Conservation (phyloP, 2,113 vertebrate genomes). For the Octodon degus region DNA sequence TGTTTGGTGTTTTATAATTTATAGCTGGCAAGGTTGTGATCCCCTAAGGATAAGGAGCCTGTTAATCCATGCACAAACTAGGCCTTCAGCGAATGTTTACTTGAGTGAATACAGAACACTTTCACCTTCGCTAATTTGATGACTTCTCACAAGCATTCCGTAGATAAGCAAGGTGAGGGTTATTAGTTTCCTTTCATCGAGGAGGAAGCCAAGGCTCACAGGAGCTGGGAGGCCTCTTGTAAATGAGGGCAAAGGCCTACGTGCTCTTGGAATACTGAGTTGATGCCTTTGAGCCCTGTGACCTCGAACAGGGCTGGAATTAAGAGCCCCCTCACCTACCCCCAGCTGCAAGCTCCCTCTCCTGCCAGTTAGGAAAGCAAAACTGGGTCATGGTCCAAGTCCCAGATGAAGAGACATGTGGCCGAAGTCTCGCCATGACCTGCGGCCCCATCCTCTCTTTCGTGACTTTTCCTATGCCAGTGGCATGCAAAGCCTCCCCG, state of each 20-base stretch:
- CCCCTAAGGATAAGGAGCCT: not conserved
- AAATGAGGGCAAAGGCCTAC: not conserved
- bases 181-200: not conserved
- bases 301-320: not conserved
- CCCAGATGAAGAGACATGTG: not conserved
- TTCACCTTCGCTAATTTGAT: not conserved
- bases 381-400: not conserved
- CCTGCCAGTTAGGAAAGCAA: not conserved
- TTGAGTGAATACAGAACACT: slow-evolving; percentile 50
- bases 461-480: not conserved
- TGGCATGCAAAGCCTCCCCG: not conserved
- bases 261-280: not conserved
- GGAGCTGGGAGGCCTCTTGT: not conserved
- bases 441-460: not conserved
- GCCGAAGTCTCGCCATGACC: fast-evolving
- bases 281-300: not conserved
- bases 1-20: slow-evolving; percentile 34
- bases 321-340: not conserved
- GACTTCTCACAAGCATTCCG: slow-evolving; percentile 13
- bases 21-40: not conserved
- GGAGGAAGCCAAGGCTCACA: not conserved
- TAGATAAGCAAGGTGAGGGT: not conserved
- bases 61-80: not conserved
- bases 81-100: not conserved
- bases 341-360: not conserved